Base-by-base conservation (phyloP, 2,797 vertebrate species). In the Fistularia tabacaria region DNA sequence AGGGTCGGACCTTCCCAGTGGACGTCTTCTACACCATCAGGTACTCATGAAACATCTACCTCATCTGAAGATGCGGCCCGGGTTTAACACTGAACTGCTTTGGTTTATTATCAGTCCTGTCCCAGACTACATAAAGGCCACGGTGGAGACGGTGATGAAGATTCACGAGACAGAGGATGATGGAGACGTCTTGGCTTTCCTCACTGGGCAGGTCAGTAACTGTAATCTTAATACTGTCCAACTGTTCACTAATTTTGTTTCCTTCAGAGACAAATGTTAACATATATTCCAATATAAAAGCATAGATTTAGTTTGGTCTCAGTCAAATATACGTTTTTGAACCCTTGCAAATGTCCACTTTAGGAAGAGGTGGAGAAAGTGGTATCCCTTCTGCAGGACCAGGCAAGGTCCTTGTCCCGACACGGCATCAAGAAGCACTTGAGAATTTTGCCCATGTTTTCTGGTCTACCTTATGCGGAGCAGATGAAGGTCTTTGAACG, bases 291-390 rank as follows among this genome's bases (percentile, higher is more conserved):
- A 25, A 5, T 25, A 25, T 25, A 5, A 25, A 25, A 25, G 25
- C 25, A 25, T 25, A 25, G 9, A 54, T 3, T 7, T 8, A 11
- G 3, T 42, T 66, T 58, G 38, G n/a, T 62, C 14, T 12, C 10
- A 9, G 3, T 40, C 7, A n/a, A 36, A 11, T 14, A n/a, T n/a
- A n/a, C n/a, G 7, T 13, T 36, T 44, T 44, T 9, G 9, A 8
- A 40, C 14, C 12, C 12, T 38, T 44, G 7, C 55, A 6, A 62
- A 15, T 49, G 15, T 14, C 8, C 49, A 14, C 13, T 51, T 25
- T 52, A 99, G 97, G 97, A 99, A 6, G 97, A 99, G 79, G 97
- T 99, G 61, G 97, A 99, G 88, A 94, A 93, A 14, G 94, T 97
- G 53, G 94, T 93, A 63, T 95, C 94, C 1, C 89, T 97, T 83